These are phyloP conservation scores for Drosophila bocqueti DNA, from an alignment of 1,140 invertebrate species.

Conservation along the genomic window DNA sequence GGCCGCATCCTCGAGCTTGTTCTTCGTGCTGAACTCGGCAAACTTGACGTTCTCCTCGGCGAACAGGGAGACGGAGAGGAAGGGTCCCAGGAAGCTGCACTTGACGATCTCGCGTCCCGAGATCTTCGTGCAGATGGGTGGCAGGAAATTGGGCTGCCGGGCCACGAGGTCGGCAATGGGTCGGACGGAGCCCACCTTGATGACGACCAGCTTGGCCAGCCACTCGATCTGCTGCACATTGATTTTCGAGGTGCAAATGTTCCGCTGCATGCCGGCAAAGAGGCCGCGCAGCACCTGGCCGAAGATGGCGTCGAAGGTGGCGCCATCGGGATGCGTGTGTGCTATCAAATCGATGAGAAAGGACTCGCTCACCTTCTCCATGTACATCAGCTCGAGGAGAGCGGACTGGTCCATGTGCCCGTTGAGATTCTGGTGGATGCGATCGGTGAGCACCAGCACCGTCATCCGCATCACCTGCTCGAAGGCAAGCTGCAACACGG, in stretches of 20 bases:
- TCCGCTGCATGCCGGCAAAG: constrained; percentile 88
- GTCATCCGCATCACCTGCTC: constrained; percentile 60
- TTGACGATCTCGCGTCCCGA: constrained; percentile 93
- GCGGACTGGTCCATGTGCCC: constrained; percentile 65
- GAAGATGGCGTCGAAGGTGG: constrained; percentile 89
- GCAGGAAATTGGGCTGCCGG: constrained; percentile 91
- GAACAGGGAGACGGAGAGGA: constrained; percentile 95
- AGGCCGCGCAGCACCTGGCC: constrained; percentile 90
- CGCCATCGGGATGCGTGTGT: constrained; percentile 88
- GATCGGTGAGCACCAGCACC: constrained; percentile 76
- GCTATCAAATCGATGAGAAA: constrained; percentile 87
- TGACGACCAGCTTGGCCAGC: constrained; percentile 90
- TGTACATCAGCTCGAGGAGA: constrained; percentile 80
- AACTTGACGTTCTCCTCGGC: constrained; percentile 95
- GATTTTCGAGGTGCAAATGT: constrained; percentile 90
- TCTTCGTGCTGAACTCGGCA: constrained; percentile 88
- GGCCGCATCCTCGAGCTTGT: constrained; percentile 72
- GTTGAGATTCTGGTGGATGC: constrained; percentile 64
- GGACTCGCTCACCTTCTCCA: constrained; percentile 86
- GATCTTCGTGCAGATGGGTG: constrained; percentile 89
- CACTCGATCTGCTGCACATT: constrained; percentile 89
- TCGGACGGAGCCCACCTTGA: constrained; percentile 87
- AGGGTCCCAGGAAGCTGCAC: constrained; percentile 94
- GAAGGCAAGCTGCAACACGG: constrained; percentile 42
- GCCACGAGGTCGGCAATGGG: constrained; percentile 93